Evolutionary conservation across 1,140 invertebrate species (phyloP), one percentile per base, ranked within the genome.

Genomic region (Pogonomyrmex californicus): DNA sequence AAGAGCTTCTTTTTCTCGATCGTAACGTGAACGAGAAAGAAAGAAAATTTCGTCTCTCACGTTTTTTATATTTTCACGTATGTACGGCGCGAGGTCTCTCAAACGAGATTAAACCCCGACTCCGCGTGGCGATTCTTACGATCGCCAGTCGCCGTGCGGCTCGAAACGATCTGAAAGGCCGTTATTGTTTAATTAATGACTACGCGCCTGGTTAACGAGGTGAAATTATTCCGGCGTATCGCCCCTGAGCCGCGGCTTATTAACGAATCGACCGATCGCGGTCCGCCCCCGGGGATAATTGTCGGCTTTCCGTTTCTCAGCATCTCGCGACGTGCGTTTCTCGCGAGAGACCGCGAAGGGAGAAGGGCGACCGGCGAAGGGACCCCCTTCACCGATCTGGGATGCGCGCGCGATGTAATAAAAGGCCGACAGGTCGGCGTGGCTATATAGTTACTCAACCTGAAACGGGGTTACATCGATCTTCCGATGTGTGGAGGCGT

Each of bases 401-500:
- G 66, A 86, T 66, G 66, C 70, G 85, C 54, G 62, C 58, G 73
- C 65, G 51, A 58, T 73, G 87, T 81, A 86, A 86, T 86, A 81
- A 88, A 86, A 86, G 87, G 51, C 68, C 66, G 70, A 76, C 68
- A 66, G 68, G 70, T 62, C 23, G 14, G 56, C 58, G 14, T 33
- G 38, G 68, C n/a, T 66, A 12, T 54, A 60, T 75, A 66, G 76
- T 88, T 88, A 75, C 85, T 86, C 87, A 88, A 87, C 62, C 54
- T 54, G 86, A 87, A 88, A 88, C 71, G 63, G 78, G 87, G 87
- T 87, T 88, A 87, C 85, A 76, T 88, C 86, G 87, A 85, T 76
- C 63, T 82, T 58, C 51, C 68, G 47, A 82, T 81, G 85, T 49
- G 76, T 49, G 41, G 36, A 58, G 77, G 54, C 58, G 83, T 85